Base-by-base conservation (phyloP, 2,797 vertebrate genomes). In the Etheostoma perlongum region DNA sequence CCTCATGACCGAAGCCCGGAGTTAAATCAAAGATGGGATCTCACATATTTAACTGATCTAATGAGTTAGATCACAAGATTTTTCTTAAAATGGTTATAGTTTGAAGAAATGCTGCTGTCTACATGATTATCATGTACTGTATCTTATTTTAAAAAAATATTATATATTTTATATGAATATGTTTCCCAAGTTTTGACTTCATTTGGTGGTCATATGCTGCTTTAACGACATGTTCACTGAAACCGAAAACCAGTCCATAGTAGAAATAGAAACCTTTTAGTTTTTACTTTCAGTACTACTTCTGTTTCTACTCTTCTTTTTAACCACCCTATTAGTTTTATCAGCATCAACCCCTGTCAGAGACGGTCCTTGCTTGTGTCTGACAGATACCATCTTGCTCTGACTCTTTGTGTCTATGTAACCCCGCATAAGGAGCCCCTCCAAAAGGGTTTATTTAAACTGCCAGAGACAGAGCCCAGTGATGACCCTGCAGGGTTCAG, bases 371-470 rank as follows among this genome's bases (percentile, higher is more conserved):
- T 55, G 73, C 82, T 75, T 2, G 3, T 67, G 78, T 76, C 81
- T 84, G 89, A 86, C 72, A 90, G 85, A 91, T 79, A 74, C 76
- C 66, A 54, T 78, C 86, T 83, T 83, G 83, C 47, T 74, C 65
- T 76, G 67, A 76, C 74, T 85, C 86, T 86, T 90, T 87, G 85
- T 86, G 88, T 79, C 81, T 58, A 5, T 49, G 42, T 57, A 72
- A 12, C 79, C 74, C 83, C 87, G 70, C 85, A 83, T 79, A 92
- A 87, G 81, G 81, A 81, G 79, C 62, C 68, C 67, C 72, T 76
- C 64, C 23, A 51, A 47, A 73, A 47, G 65, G 66, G 66, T 74
- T 75, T 76, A 79, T 85, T 88, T 81, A 83, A 89, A 21, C 76
- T 79, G 86, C 79, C 68, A 23, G 67, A 85, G 90, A 91, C 76